These are phyloP conservation scores for Eupithecia centaureata DNA, from an alignment of 2,888 invertebrate species.

Conservation along the genomic window DNA sequence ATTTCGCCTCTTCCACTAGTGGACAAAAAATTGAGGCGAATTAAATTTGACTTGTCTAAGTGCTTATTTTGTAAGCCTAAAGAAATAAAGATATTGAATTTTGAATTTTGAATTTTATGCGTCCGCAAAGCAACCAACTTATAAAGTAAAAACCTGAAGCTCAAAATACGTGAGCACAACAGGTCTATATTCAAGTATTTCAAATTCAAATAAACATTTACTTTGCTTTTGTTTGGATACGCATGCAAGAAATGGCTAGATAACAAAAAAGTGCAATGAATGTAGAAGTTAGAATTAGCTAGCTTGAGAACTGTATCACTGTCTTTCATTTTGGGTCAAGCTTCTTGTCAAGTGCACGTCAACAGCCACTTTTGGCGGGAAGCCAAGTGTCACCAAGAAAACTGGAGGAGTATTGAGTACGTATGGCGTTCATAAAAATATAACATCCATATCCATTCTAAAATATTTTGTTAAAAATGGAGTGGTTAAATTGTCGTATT, in stretches of 20 bases:
- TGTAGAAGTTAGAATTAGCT: slow-evolving; percentile 9
- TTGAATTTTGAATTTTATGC: too few relatives aligned
- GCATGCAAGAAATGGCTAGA: not conserved
- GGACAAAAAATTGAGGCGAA: too few relatives aligned
- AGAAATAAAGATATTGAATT: too few relatives aligned
- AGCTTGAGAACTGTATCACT: slow-evolving; percentile 19
- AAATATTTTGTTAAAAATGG: not conserved
- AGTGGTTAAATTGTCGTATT: not conserved
- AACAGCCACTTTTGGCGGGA: slow-evolving; percentile 68
- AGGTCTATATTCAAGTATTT: not conserved
- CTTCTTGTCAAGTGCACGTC: slow-evolving; percentile 71
- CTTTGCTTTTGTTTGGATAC: not conserved
- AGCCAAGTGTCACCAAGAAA: slow-evolving; percentile 66
- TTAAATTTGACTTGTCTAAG: too few relatives aligned
- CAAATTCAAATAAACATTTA: not conserved
- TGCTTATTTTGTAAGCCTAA: too few relatives aligned
- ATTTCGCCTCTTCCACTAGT: too few relatives aligned
- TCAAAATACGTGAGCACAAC: not conserved
- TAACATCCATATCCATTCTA: slow-evolving; percentile 19
- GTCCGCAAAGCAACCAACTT: not conserved
- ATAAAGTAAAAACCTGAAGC: not conserved
- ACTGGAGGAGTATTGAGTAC: slow-evolving; percentile 63
- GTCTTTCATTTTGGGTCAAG: slow-evolving; percentile 74
- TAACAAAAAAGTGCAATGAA: slow-evolving; percentile 13
- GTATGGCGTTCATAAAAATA: slow-evolving; percentile 56